phyloP scores from a whole-genome alignment of 2,797 vertebrate species.

The Cyclopterus lumpus region DNA sequence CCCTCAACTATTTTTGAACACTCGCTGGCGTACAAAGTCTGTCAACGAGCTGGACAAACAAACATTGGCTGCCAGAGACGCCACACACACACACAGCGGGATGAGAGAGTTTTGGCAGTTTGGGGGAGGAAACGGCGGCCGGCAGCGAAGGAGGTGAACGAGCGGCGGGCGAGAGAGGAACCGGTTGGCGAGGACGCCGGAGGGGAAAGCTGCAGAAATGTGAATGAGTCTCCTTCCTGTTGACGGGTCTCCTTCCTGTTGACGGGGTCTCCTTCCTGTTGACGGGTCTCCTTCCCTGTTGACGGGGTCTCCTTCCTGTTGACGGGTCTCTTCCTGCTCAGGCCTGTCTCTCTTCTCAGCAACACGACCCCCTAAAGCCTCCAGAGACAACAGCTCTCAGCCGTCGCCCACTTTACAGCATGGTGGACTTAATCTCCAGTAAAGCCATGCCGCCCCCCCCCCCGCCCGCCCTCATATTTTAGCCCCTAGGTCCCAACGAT shows the following conservation, averaged over 20 bases:
- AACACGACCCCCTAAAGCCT: too few relatives aligned
- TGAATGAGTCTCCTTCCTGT: neutral
- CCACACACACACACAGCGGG: too few relatives aligned
- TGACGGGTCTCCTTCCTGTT: neutral
- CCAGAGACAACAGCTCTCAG: too few relatives aligned
- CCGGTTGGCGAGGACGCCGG: too few relatives aligned
- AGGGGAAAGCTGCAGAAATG: slow-evolving; percentile 19
- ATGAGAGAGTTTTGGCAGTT: too few relatives aligned
- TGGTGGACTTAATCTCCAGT: slow-evolving; percentile 40
- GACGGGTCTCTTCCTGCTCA: neutral
- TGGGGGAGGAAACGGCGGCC: too few relatives aligned
- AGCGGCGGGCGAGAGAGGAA: too few relatives aligned
- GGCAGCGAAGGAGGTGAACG: too few relatives aligned
- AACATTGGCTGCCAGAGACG: neutral
- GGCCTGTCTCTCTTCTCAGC: slow-evolving; percentile 16
- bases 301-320: too few relatives aligned
- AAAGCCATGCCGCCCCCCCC: neutral
- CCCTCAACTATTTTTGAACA: neutral
- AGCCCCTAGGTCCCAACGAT: slow-evolving; percentile 92
- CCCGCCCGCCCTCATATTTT: neutral
- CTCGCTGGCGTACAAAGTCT: neutral
- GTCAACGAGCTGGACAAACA: neutral
- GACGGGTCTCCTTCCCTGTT: neutral
- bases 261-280: neutral
- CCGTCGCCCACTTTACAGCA: slow-evolving; percentile 34